A percentile compares a stretch with the other conserved stretches of the same genome.
These are phyloP conservation scores for Erynnis tages DNA, from an alignment of 2,888 invertebrate species.

Conservation along the genomic window DNA sequence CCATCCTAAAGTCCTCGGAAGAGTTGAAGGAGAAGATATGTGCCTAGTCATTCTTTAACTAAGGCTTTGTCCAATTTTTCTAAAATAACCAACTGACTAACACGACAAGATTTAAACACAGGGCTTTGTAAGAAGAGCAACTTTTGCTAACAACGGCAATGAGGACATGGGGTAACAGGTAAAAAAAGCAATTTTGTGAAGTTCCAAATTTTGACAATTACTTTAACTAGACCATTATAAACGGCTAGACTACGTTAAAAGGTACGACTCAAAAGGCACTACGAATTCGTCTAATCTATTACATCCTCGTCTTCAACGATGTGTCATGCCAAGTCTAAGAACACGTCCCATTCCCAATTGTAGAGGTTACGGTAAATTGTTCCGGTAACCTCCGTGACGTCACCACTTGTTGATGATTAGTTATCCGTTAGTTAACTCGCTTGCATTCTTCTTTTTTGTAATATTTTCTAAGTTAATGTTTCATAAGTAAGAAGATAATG, in stretches of 20 bases:
- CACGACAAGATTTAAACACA: too few relatives aligned
- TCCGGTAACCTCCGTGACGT: constrained; percentile 35
- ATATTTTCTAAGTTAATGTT: neutral
- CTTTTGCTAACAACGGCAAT: too few relatives aligned
- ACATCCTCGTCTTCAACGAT: constrained; percentile 12
- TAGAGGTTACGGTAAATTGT: constrained; percentile 40
- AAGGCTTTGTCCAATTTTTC: too few relatives aligned
- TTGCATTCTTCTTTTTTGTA: neutral
- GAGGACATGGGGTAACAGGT: too few relatives aligned
- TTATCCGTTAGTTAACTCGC: neutral
- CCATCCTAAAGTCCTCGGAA: too few relatives aligned
- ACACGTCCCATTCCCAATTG: constrained; percentile 35
- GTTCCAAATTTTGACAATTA: too few relatives aligned
- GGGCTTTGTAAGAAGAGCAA: too few relatives aligned
- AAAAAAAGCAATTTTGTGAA: too few relatives aligned
- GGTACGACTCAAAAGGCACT: neutral
- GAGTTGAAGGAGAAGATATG: too few relatives aligned
- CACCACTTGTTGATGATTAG: constrained; percentile 1
- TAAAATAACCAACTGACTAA: too few relatives aligned
- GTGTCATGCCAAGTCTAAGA: constrained; percentile 10
- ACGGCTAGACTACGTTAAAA: neutral
- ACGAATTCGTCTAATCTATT: constrained; percentile 7
- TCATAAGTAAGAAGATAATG: neutral
- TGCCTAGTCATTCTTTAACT: too few relatives aligned
- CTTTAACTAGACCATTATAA: too few relatives aligned